Conservation (phyloP, 2,888 invertebrate genomes). For the Microchrysa polita region DNA sequence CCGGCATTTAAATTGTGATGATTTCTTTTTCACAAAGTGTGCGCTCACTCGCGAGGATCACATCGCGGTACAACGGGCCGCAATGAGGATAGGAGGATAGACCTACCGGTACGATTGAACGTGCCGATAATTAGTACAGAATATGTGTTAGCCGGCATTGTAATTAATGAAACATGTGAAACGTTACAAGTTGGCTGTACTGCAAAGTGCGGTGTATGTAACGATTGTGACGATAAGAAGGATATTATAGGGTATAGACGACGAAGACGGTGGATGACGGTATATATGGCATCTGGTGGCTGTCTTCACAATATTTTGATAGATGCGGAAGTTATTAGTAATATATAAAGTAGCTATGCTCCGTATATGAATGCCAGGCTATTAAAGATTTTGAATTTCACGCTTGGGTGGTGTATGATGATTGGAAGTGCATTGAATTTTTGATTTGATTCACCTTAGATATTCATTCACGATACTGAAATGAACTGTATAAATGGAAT, state of each 20-base stretch:
- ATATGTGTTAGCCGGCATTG: slow-evolving; percentile 7
- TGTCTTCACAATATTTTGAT: neutral
- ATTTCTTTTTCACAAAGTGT: neutral
- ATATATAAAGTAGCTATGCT: too few relatives aligned
- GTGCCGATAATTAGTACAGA: slow-evolving; percentile 6
- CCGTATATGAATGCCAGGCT: too few relatives aligned
- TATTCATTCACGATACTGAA: too few relatives aligned
- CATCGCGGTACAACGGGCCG: too few relatives aligned
- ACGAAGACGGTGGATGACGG: too few relatives aligned
- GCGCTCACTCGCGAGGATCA: neutral
- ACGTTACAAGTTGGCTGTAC: neutral
- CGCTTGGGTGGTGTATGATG: too few relatives aligned
- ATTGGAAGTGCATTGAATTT: too few relatives aligned
- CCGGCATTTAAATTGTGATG: slow-evolving; percentile 19
- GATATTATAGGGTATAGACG: too few relatives aligned
- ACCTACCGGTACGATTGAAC: neutral
- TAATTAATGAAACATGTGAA: slow-evolving; percentile 13
- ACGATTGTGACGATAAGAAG: neutral
- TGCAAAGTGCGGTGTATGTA: neutral
- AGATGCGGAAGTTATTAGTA: slow-evolving; percentile 7
- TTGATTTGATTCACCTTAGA: too few relatives aligned
- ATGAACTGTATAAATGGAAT: too few relatives aligned
- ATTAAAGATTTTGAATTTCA: too few relatives aligned
- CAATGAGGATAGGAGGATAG: neutral
- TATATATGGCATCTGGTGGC: too few relatives aligned